Evolutionary conservation across 2,888 invertebrate species (phyloP).

Genomic region (Lingula anatina): DNA sequence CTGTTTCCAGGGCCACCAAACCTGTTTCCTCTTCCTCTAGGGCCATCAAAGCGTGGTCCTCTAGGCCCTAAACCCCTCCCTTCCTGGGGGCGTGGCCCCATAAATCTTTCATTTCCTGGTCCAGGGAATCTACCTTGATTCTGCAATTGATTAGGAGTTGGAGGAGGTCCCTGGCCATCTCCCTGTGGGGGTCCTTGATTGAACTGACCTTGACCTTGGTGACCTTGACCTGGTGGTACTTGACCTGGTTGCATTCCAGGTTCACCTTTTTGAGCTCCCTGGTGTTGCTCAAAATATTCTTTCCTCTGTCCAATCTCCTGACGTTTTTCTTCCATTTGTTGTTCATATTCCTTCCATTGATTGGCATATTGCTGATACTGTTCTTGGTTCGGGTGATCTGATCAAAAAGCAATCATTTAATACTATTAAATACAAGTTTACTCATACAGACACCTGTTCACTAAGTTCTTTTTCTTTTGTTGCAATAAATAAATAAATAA

Average conservation of each 20-base stretch:
- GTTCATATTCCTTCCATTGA: slow-evolving; percentile 72
- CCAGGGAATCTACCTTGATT: not conserved
- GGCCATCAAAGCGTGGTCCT: slow-evolving; percentile 2
- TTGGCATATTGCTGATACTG: slow-evolving; percentile 66
- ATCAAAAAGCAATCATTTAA: slow-evolving; percentile 4
- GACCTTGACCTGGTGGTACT: slow-evolving; percentile 4
- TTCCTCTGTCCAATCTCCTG: slow-evolving; percentile 31
- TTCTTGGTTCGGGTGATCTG: slow-evolving; percentile 77
- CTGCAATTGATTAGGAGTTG: not conserved
- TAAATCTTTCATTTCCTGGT: not conserved
- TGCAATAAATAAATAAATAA: too few relatives aligned
- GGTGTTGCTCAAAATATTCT: slow-evolving; percentile 15
- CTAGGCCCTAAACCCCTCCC: slow-evolving; percentile 5
- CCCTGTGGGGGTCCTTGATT: slow-evolving; percentile 6
- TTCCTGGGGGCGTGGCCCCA: slow-evolving; percentile 2
- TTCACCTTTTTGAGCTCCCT: slow-evolving; percentile 5
- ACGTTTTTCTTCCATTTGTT: slow-evolving; percentile 44
- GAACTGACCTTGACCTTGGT: not conserved
- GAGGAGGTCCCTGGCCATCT: not conserved
- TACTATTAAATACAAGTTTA: too few relatives aligned
- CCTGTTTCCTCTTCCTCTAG: slow-evolving; percentile 5
- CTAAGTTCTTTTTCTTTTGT: not conserved
- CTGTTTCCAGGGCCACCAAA: slow-evolving; percentile 8
- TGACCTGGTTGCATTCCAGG: not conserved
- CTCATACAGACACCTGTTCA: too few relatives aligned